Evolutionary conservation across 2,888 invertebrate genomes (phyloP), one percentile per base, ranked within the genome.

Genomic region (Panzeria rudis): DNA sequence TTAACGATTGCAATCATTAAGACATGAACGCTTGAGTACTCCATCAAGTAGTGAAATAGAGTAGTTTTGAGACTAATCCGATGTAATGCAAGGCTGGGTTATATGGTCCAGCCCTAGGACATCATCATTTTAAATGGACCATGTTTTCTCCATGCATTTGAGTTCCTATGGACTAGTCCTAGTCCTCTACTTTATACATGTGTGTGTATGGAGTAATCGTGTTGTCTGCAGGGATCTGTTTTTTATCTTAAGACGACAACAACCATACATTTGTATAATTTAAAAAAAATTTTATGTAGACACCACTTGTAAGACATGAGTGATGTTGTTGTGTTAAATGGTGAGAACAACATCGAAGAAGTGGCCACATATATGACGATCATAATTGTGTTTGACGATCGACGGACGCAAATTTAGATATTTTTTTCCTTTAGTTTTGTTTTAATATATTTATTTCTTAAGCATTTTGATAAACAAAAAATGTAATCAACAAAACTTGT

Each of bases 351-450:
- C 32, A n/a, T 1, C 44, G 20, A 41, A 69, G 41, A 71, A 71
- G 41, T 71, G 32, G 11, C 23, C 35, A 44, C 54, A 52, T 54
- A 47, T 71, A 25, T 29, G 29, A 79, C 71, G 17, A 79, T 62
- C 50, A 59, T 54, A 59, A 79, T 69, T 52, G 25, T 73, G 3
- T 62, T 62, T 79, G 64, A 64, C 71, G 79, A 64, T 44, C 79
- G 47, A 56, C 71, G 52, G 59, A 66, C 75, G 69, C 50, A 71
- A 20, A n/a, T 59, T 75, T 81, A 69, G 13, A 50, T 9, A 20
- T 66, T 68, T 59, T 64, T 38, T 54, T 17, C 38, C 29, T n/a
- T 20, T 50, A 71, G 20, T 80, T 35, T 50, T 50, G 11, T 64
- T 72, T 72, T 29, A 23, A 44, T 72, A 35, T 35, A 13, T 54